These are phyloP conservation scores for Geotrypetes seraphini DNA, from an alignment of 2,797 vertebrate species.

Conservation along the genomic window DNA sequence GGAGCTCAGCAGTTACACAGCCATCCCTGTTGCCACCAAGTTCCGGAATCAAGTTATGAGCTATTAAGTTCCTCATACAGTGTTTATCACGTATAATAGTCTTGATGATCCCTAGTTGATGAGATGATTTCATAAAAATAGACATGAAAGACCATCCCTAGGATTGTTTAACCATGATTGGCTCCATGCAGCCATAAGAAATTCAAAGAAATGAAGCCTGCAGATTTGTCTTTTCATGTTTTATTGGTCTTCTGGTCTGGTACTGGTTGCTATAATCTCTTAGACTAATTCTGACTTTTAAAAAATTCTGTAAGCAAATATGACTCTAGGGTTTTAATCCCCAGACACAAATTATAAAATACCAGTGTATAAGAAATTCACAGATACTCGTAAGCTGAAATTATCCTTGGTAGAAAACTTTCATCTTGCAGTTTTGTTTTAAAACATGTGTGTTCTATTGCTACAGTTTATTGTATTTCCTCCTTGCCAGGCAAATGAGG, in stretches of 20 bases:
- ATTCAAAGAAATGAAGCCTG: conserved; percentile 7
- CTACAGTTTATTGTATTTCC: too few species aligned
- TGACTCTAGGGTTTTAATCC: too few species aligned
- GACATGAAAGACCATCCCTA: fast-evolving
- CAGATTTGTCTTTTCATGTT: conserved; percentile 8
- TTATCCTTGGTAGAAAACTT: background rate
- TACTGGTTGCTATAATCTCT: background rate
- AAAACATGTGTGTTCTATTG: too few species aligned
- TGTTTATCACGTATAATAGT: conserved; percentile 10
- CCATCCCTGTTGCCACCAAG: too few species aligned
- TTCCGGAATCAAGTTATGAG: too few species aligned
- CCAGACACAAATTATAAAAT: too few species aligned
- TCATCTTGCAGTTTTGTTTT: background rate
- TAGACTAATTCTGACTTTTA: background rate
- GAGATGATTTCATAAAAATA: too few species aligned
- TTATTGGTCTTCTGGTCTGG: too few species aligned
- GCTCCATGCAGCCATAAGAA: background rate
- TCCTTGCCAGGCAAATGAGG: too few species aligned
- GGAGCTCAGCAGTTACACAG: too few species aligned
- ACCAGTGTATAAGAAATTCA: background rate
- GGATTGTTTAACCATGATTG: conserved; percentile 11
- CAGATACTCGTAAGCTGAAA: background rate
- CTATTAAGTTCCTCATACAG: conserved; percentile 6
- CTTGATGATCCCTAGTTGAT: conserved; percentile 13
- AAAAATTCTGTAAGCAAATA: background rate